phyloP scores from a whole-genome alignment of 2,888 invertebrate species.

The Drosophila birchii region DNA sequence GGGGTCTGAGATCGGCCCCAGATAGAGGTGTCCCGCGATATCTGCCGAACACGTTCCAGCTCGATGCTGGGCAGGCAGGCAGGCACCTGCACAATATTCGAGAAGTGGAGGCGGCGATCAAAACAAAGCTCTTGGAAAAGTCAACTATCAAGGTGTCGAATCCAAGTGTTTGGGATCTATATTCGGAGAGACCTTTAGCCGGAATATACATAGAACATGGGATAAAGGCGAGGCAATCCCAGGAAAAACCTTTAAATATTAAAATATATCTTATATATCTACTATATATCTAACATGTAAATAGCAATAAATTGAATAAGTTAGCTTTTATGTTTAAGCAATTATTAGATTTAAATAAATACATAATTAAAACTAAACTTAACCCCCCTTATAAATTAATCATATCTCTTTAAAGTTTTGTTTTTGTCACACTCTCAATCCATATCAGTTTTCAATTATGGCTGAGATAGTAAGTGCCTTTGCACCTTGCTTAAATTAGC shows the following conservation, averaged over 20 bases:
- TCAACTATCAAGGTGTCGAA: not conserved
- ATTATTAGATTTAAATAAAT: not conserved
- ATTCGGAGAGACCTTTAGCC: not conserved
- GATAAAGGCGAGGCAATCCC: not conserved
- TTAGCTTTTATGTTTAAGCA: not conserved
- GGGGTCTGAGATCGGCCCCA: slow-evolving; percentile 4
- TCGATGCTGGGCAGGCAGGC: slow-evolving; percentile 28
- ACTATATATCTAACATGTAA: not conserved
- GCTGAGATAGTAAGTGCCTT: not conserved
- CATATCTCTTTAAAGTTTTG: not conserved
- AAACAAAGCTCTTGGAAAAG: slow-evolving; percentile 33
- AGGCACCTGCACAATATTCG: slow-evolving; percentile 15
- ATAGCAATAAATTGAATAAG: not conserved
- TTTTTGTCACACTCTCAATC: slow-evolving; percentile 6
- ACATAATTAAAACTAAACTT: not conserved
- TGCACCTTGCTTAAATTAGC: not conserved
- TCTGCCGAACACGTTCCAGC: not conserved
- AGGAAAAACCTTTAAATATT: no score
- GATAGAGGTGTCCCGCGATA: not conserved
- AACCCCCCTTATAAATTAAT: not conserved
- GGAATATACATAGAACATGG: not conserved
- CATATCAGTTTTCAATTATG: not conserved
- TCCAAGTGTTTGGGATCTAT: not conserved
- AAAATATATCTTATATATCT: no score
- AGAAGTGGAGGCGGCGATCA: not conserved